Evolutionary conservation across 2,888 invertebrate genomes (phyloP).

Genomic region (Pollenia angustigena): DNA sequence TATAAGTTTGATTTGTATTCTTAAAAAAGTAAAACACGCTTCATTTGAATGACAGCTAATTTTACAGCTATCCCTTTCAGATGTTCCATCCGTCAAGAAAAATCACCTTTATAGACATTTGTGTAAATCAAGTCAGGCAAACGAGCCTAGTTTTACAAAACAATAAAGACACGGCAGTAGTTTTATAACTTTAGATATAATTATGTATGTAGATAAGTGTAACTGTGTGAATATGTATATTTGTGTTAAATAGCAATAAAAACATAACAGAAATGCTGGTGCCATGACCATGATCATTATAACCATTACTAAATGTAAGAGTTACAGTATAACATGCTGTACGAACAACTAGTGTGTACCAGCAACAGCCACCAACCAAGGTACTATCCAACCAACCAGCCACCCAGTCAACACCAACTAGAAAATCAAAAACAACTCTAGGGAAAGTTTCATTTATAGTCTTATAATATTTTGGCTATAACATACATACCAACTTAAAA

Average conservation of each 20-base stretch:
- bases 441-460: slow-evolving; percentile 50
- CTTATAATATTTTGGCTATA: slow-evolving; percentile 22
- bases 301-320: slow-evolving; percentile 34
- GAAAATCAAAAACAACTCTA: slow-evolving; percentile 3
- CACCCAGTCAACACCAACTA: neutral
- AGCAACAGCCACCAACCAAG: neutral
- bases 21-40: too few species aligned
- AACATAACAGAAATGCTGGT: slow-evolving; percentile 17
- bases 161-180: slow-evolving; percentile 57
- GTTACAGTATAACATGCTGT: slow-evolving; percentile 13
- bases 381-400: neutral
- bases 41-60: too few species aligned
- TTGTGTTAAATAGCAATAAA: slow-evolving; percentile 30
- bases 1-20: too few species aligned
- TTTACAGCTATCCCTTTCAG: too few species aligned
- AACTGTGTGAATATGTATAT: neutral
- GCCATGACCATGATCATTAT: slow-evolving; percentile 45
- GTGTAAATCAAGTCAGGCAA: neutral
- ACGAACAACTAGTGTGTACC: neutral
- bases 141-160: slow-evolving; percentile 39
- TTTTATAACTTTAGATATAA: slow-evolving; percentile 22
- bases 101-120: too few species aligned
- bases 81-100: too few species aligned
- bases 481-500: neutral
- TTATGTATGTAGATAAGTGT: neutral